Evolutionary conservation across 2,797 vertebrate genomes (phyloP), one percentile per base, ranked within the genome.

Genomic region (Dendrocincla fuliginosa): DNA sequence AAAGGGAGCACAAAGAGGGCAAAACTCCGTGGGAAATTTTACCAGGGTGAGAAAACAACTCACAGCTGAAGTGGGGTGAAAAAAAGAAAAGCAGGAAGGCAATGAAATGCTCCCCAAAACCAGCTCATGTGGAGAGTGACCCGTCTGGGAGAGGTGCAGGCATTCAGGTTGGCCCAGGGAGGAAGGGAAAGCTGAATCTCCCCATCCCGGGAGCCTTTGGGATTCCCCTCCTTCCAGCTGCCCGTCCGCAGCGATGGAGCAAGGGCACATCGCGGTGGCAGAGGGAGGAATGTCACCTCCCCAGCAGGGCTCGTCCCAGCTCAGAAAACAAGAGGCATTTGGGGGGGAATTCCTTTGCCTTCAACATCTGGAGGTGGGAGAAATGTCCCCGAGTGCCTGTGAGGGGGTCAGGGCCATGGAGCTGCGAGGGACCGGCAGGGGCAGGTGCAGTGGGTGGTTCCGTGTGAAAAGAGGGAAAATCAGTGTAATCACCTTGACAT

Each of bases 231-330:
- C 42, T 20, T 4, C 32, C 27, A n/a, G 70, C 64, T 42, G 74
- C 64, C 27, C 2, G 5, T 24, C n/a, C 16, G 56, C 68, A 50
- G 32, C 1, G 57, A 53, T 85, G 87, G 92, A 96, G 84, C 87
- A 83, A 94, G 96, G 87, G 93, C 84, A 35, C 96, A 94, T 32
- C 93, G 44, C 23, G 8, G 92, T 73, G 95, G 95, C 75, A 68
- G 79, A 89, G 35, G 69, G 61, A 91, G 79, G 92, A 94, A 97
- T 27, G 56, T 55, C 90, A 71, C n/a, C 33, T 69, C 65, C 41
- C 5, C 22, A 19, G 28, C 23, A 22, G 41, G 23, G 10, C 33
- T 78, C 0, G 3, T 25, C 20, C 33, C 42, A 17, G 20, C 23
- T 37, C 2, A 9, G 1, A 17, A 52, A 55, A 5, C 13, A 12